A percentile compares a stretch with the other conserved stretches of the same genome.
Conservation (phyloP, 1,140 invertebrate species). For the Bathynomus jamesi region DNA sequence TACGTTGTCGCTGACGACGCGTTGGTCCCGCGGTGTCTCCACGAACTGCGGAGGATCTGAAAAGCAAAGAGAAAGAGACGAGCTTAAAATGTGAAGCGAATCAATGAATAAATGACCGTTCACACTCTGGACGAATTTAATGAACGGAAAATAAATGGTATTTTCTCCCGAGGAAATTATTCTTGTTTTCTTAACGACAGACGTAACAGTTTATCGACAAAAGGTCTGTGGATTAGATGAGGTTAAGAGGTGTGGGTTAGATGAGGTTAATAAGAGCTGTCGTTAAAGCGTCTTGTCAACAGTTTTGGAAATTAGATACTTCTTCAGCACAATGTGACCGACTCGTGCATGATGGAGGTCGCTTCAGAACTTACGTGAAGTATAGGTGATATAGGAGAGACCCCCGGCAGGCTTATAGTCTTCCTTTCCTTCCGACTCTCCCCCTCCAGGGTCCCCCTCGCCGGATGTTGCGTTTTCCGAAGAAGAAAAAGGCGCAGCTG, state of each 20-base stretch:
- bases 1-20: slow-evolving; percentile 78
- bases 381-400: slow-evolving; percentile 19
- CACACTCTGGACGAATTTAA: too few species aligned
- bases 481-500: slow-evolving; percentile 7
- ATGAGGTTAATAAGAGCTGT: too few species aligned
- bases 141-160: too few species aligned
- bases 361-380: slow-evolving; percentile 20
- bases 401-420: neutral
- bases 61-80: slow-evolving; percentile 43
- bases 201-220: too few species aligned
- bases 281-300: too few species aligned
- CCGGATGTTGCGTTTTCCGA: slow-evolving; percentile 7
- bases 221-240: too few species aligned
- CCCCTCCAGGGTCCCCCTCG: slow-evolving; percentile 15
- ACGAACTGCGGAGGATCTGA: slow-evolving; percentile 86
- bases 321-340: too few species aligned
- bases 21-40: slow-evolving; percentile 72
- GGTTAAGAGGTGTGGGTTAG: too few species aligned
- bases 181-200: too few species aligned
- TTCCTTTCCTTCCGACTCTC: slow-evolving; percentile 4
- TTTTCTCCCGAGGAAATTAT: too few species aligned
- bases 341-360: too few species aligned
- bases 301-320: too few species aligned
- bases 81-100: slow-evolving; percentile 15
- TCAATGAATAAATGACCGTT: slow-evolving; percentile 2